These are phyloP conservation scores for Hipposideros larvatus DNA, from an alignment of 2,797 vertebrate genomes.

Conservation along the genomic window DNA sequence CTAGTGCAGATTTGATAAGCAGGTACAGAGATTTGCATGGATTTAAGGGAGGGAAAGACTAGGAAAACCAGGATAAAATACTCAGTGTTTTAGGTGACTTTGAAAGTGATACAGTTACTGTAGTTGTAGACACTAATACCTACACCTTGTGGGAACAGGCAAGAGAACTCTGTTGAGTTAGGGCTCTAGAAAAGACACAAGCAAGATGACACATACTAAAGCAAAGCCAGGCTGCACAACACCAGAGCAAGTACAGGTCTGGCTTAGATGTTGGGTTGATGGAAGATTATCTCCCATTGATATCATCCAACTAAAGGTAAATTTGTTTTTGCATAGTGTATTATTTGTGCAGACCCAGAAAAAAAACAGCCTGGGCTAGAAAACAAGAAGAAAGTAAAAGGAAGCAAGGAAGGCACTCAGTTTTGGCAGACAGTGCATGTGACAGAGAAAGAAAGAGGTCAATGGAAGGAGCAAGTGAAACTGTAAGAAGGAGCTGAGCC, in stretches of 20 bases:
- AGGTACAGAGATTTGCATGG: neutral
- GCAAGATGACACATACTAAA: neutral
- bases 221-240: neutral
- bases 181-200: neutral
- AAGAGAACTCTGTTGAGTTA: neutral
- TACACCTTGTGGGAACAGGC: neutral
- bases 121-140: neutral
- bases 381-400: slow-evolving; percentile 33
- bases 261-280: neutral
- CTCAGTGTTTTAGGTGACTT: neutral
- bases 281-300: neutral
- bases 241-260: neutral
- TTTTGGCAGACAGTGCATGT: neutral
- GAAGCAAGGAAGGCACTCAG: neutral
- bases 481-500: neutral
- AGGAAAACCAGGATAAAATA: neutral
- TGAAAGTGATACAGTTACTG: neutral
- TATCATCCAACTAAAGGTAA: neutral
- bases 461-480: neutral
- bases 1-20: neutral
- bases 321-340: neutral
- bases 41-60: neutral
- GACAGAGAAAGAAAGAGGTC: slow-evolving; percentile 8
- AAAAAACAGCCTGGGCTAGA: neutral
- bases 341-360: neutral